Base-by-base conservation (phyloP, 53 echinoderm and acorn worm genomes). In the Henricia sp. region DNA sequence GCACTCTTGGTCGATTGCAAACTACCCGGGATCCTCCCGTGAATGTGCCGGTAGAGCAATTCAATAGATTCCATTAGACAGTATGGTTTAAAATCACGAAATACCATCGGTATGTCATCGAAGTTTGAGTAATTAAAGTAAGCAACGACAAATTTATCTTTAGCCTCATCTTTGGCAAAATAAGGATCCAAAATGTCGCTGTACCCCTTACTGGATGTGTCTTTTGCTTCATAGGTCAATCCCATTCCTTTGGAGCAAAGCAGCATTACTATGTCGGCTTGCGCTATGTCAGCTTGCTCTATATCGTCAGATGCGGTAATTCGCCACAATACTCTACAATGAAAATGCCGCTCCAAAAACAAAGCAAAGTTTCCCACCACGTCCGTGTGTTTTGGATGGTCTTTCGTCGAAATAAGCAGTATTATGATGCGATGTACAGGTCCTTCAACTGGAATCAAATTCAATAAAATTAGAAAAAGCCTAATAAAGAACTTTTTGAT, bases 221-320 rank as follows among this genome's bases (percentile, higher is more conserved):
- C 65, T 27, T 40, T 30, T 6, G 50, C 88, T 12, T 57, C 38
- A 37, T 80, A 88, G 19, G 43, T 68, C 0, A 32, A 16, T 21
- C 48, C 35, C 4, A 83, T 73, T 3, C 89, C 89, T 37, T 83
- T 64, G 16, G 89, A 88, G 29, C 72, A 82, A 6, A 88, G 40
- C 37, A 88, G 43, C 37, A 88, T 3, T 26, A 88, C 65, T 14
- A 83, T 64, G 30, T 83, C 65, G 0, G 83, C 89, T 11, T 70
- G 57, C 30, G 72, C 72, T 12, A 88, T 83, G 65, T 83, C 70
- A n/a, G 38, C 50, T 9, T 70, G 27, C 50, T 28, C 89, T 83
- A 88, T 41, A 82, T 72, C 50, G 44, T 58, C 2, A 76, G n/a
- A n/a, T n/a, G n/a, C n/a, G n/a, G n/a, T 82, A 88, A 2, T 66